Evolutionary conservation across 1,140 invertebrate genomes (phyloP).

Genomic region (Ips nitidus): DNA sequence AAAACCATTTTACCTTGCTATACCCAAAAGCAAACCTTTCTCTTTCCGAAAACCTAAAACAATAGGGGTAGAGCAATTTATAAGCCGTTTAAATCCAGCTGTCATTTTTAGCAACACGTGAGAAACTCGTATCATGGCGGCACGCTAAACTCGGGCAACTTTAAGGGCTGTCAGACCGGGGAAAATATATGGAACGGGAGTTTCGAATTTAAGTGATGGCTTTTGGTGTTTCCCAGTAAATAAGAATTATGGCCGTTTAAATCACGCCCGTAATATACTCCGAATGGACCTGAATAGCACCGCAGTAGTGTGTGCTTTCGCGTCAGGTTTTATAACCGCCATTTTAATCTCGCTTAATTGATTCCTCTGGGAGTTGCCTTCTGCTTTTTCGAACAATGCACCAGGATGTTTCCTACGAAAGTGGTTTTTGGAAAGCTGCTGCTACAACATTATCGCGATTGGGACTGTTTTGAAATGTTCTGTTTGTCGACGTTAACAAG

Average conservation of each 20-base stretch:
- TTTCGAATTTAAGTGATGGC: conserved; percentile 32
- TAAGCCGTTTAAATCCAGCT: neutral
- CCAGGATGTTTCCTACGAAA: no score
- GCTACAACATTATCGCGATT: no score
- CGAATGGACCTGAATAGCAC: conserved; percentile 3
- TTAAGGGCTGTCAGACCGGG: conserved; percentile 18
- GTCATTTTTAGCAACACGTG: conserved; percentile 2
- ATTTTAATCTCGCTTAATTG: no score
- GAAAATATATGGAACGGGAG: conserved; percentile 31
- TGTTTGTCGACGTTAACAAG: no score
- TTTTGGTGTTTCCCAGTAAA: conserved; percentile 33
- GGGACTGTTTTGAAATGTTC: no score
- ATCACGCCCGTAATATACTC: conserved; percentile 29
- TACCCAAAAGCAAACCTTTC: no score
- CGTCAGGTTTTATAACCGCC: neutral
- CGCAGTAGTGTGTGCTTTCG: neutral
- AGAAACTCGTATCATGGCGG: neutral
- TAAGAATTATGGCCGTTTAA: conserved; percentile 35
- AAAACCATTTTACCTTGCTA: no score
- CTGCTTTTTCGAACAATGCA: no score
- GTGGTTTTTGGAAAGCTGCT: no score
- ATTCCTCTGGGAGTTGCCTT: no score
- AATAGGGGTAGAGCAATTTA: no score
- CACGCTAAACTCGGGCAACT: conserved; percentile 25
- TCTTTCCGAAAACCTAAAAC: no score